phyloP scores from a whole-genome alignment of 2,888 invertebrate genomes.

The Drosophila siamana region DNA sequence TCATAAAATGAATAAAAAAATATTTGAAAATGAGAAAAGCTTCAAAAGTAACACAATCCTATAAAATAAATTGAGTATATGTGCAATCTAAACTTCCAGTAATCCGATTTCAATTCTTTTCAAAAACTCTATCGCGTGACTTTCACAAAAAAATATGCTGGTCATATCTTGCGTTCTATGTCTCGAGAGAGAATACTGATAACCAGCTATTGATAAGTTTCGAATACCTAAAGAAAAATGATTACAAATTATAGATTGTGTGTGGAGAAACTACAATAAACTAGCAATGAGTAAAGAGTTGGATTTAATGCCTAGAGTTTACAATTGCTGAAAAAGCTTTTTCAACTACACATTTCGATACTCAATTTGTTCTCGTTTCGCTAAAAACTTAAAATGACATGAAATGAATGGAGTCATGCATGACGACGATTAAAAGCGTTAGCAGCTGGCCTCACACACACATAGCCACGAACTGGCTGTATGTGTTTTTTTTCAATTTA shows the following conservation, averaged over 20 bases:
- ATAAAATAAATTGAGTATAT: background rate
- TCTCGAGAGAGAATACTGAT: background rate
- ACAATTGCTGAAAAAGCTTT: slow-evolving; percentile 6
- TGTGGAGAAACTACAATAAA: background rate
- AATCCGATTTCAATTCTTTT: background rate
- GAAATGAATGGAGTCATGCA: slow-evolving; percentile 62
- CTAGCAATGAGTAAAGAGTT: background rate
- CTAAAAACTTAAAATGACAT: slow-evolving; percentile 29
- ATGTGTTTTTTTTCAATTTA: slow-evolving; percentile 58
- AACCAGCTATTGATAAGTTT: slow-evolving; percentile 9
- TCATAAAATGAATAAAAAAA: background rate
- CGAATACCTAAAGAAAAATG: slow-evolving; percentile 5
- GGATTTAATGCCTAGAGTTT: background rate
- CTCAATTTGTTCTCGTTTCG: background rate
- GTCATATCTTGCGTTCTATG: background rate
- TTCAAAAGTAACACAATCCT: no score
- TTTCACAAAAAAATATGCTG: background rate
- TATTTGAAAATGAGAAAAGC: slow-evolving; percentile 2
- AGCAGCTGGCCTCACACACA: slow-evolving; percentile 32
- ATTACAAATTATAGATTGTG: slow-evolving; percentile 3
- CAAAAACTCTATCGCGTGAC: background rate
- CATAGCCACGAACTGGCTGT: background rate
- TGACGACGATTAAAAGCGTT: slow-evolving; percentile 56
- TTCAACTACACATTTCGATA: background rate
- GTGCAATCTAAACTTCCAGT: background rate